These are phyloP conservation scores for Medauroidea extradentata DNA, from an alignment of 1,140 invertebrate genomes.

Conservation along the genomic window DNA sequence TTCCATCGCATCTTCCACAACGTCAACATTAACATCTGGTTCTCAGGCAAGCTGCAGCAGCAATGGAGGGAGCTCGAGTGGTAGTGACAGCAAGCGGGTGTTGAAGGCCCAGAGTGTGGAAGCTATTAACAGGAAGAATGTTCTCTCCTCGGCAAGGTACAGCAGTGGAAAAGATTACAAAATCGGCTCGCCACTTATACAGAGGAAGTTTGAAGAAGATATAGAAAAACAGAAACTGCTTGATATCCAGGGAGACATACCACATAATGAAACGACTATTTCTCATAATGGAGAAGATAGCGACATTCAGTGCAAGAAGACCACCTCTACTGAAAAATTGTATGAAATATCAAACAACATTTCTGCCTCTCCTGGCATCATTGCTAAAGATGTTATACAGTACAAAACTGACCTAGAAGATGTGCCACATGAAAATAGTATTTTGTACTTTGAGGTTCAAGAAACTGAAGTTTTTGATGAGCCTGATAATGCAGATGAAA, in stretches of 20 bases:
- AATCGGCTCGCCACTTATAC: conserved; percentile 61
- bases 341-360: conserved; percentile 9
- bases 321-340: conserved; percentile 15
- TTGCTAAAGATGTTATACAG: no score
- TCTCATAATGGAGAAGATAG: neutral
- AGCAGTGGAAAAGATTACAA: conserved; percentile 67
- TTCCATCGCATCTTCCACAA: conserved; percentile 52
- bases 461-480: conserved; percentile 7
- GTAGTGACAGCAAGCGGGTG: conserved; percentile 48
- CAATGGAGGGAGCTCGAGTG: conserved; percentile 35
- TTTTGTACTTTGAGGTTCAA: conserved; percentile 15
- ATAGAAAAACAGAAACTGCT: neutral
- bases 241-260: no score
- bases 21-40: conserved; percentile 57
- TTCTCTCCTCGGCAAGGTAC: conserved; percentile 78
- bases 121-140: conserved; percentile 80
- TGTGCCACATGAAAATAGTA: neutral
- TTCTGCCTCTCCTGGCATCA: neutral
- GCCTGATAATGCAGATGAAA: conserved; percentile 6
- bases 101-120: conserved; percentile 73
- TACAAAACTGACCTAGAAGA: no score
- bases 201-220: conserved; percentile 56
- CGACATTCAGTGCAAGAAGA: neutral
- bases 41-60: conserved; percentile 46
- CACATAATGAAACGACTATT: neutral